A percentile compares a stretch with the other conserved stretches of the same genome.
Conservation (phyloP, 2,797 vertebrate species). For the Gadopsis marmoratus region DNA sequence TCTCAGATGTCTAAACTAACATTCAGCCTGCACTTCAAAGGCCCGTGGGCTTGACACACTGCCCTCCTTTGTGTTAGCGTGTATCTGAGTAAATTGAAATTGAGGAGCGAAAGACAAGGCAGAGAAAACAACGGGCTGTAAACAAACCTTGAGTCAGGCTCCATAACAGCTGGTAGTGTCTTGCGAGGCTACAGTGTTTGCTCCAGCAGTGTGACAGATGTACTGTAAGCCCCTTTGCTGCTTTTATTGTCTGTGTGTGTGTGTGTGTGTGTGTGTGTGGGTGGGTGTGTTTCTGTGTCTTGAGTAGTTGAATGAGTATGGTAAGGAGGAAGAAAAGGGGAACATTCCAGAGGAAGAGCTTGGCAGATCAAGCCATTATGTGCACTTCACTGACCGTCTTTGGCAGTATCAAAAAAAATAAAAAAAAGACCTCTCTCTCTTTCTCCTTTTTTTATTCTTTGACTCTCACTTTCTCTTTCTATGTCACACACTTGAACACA, state of each 20-base stretch:
- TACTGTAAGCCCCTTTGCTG: conserved; percentile 64
- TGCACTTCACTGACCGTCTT: conserved; percentile 51
- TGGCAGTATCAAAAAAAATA: conserved; percentile 33
- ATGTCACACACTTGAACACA: conserved; percentile 10
- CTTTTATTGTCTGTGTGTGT: conserved; percentile 61
- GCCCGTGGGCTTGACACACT: conserved; percentile 68
- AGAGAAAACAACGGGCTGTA: conserved; percentile 69
- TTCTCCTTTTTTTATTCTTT: conserved; percentile 6
- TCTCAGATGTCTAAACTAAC: conserved; percentile 74
- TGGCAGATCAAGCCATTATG: conserved; percentile 64
- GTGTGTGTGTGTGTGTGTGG: conserved; percentile 32
- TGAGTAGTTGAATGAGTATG: conserved; percentile 26
- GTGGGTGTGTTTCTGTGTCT: conserved; percentile 12
- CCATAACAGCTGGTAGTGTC: conserved; percentile 70
- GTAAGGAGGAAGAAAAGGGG: conserved; percentile 35
- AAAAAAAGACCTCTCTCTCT: conserved; percentile 2
- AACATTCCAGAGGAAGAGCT: conserved; percentile 55
- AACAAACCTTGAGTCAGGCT: conserved; percentile 68
- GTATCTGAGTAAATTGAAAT: conserved; percentile 78
- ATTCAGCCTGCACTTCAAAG: conserved; percentile 77
- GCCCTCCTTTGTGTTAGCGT: conserved; percentile 72
- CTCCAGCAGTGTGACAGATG: conserved; percentile 82
- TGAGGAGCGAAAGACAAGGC: conserved; percentile 57
- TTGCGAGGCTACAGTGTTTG: conserved; percentile 72
- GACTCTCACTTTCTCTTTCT: conserved; percentile 33